Evolutionary conservation across 2,113 vertebrate genomes (phyloP).

Genomic region (Pluvianellus socialis): DNA sequence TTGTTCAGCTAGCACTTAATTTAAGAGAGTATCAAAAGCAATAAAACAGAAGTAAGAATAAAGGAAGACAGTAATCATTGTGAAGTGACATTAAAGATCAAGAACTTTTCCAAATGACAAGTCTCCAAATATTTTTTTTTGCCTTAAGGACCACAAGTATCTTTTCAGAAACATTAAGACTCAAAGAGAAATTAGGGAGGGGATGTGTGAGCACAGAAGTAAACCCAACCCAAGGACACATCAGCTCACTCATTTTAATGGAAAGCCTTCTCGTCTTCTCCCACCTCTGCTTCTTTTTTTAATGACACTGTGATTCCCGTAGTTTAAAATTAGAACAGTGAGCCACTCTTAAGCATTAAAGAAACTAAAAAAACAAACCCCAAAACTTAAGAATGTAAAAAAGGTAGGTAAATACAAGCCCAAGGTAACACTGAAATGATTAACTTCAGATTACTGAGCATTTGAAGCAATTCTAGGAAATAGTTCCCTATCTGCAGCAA

Average conservation of each 20-base stretch:
- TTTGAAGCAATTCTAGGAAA: neutral
- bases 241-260: neutral
- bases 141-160: neutral
- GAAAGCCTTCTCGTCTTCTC: fast-evolving
- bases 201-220: fast-evolving
- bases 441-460: neutral
- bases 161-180: neutral
- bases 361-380: neutral
- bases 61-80: neutral
- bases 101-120: neutral
- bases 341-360: neutral
- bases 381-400: neutral
- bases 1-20: neutral
- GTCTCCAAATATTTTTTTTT: neutral
- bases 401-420: neutral
- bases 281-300: fast-evolving
- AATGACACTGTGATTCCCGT: neutral
- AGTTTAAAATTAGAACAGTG: neutral
- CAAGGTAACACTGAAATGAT: neutral
- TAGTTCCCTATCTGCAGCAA: neutral
- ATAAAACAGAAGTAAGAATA: neutral
- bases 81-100: neutral
- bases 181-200: neutral
- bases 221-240: neutral
- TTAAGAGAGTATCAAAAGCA: neutral